These are phyloP conservation scores for Pseudomyrmex gracilis DNA, from an alignment of 1,140 invertebrate species.

Conservation along the genomic window DNA sequence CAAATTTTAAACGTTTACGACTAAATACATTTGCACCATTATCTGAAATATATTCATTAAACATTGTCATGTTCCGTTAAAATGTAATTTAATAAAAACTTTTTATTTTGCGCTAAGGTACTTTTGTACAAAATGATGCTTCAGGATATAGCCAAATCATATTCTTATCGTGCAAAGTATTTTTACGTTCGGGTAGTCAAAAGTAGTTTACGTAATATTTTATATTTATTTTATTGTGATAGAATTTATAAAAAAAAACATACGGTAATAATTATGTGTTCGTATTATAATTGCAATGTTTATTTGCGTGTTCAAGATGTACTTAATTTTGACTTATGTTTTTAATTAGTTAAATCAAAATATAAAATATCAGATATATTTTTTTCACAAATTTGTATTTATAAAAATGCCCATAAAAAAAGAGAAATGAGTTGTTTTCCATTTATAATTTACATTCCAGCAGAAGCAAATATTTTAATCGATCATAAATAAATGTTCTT, in stretches of 20 bases:
- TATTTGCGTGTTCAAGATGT: not conserved
- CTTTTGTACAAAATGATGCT: no score
- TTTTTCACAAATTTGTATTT: not conserved
- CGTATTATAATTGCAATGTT: not conserved
- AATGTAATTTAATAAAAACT: no score
- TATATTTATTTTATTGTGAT: not conserved
- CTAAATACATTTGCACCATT: no score
- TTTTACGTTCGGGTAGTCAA: not conserved
- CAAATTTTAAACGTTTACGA: no score
- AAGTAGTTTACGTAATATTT: slow-evolving; percentile 20
- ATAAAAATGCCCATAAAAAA: not conserved
- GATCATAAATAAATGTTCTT: not conserved
- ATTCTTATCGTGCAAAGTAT: no score
- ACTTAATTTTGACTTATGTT: not conserved
- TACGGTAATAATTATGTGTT: not conserved
- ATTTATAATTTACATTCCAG: not conserved
- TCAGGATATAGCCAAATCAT: no score
- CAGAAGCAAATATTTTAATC: not conserved
- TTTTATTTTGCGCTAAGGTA: no score
- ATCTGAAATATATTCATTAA: no score
- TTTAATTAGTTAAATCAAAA: not conserved
- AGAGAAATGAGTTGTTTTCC: not conserved
- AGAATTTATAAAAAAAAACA: not conserved
- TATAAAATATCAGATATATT: not conserved
- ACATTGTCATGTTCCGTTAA: no score